phyloP scores from a whole-genome alignment of 1,140 invertebrate species.

The Bombus pyrosoma region DNA sequence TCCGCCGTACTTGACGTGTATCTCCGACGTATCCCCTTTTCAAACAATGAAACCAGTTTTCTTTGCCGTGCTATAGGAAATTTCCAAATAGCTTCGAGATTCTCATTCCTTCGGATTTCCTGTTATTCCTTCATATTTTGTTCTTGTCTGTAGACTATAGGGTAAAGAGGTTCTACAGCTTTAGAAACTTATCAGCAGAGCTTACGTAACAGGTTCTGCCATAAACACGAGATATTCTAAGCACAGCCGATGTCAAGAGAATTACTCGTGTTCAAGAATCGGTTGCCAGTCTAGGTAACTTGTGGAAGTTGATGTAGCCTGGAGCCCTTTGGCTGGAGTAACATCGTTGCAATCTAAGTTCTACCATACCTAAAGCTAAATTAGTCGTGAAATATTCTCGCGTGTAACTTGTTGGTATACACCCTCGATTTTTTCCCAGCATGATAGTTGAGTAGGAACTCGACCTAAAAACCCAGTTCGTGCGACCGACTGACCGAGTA shows the following conservation, averaged over 20 bases:
- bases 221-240: background rate
- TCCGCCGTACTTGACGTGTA: background rate
- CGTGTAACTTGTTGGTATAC: background rate
- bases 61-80: background rate
- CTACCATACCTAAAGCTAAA: background rate
- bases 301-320: background rate
- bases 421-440: background rate
- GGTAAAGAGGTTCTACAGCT: background rate
- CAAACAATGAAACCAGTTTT: background rate
- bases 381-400: background rate
- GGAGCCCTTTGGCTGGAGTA: background rate
- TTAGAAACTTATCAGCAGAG: background rate
- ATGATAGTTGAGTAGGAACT: too few relatives aligned
- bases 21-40: too few relatives aligned
- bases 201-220: background rate
- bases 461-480: too few relatives aligned
- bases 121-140: background rate
- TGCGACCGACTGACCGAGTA: background rate
- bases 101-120: background rate
- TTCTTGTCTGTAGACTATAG: background rate
- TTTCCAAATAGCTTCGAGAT: background rate
- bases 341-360: background rate
- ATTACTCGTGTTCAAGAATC: slow-evolving; percentile 15
- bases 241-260: slow-evolving; percentile 1
- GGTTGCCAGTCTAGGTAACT: background rate